These are phyloP conservation scores for Pristionchus entomophagus DNA, from an alignment of 2,888 invertebrate species.

Conservation along the genomic window DNA sequence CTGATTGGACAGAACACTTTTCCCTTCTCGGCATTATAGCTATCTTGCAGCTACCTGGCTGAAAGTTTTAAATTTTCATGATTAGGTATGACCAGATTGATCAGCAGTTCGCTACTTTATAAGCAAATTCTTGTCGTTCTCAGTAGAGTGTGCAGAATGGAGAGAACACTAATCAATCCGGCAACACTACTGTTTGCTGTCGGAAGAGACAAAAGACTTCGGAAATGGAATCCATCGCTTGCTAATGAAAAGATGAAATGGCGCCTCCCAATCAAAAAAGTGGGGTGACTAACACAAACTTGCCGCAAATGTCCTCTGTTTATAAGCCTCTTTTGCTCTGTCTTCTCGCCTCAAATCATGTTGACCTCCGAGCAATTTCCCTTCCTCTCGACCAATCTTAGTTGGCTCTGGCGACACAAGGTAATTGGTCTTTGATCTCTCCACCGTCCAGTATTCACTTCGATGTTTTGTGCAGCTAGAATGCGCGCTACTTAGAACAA, in stretches of 20 bases:
- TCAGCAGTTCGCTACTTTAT: too few relatives aligned
- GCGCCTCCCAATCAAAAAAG: background rate
- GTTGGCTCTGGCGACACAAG: background rate
- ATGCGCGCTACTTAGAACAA: too few relatives aligned
- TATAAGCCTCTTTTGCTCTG: background rate
- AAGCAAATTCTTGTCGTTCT: too few relatives aligned
- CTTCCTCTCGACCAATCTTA: background rate
- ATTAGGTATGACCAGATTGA: too few relatives aligned
- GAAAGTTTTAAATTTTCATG: too few relatives aligned
- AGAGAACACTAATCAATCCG: too few relatives aligned
- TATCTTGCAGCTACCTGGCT: too few relatives aligned
- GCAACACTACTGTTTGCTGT: background rate
- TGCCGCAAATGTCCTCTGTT: background rate
- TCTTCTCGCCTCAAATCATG: background rate
- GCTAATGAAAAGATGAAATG: background rate
- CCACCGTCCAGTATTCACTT: background rate
- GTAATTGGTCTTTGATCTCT: conserved; percentile 1
- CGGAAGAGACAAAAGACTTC: background rate
- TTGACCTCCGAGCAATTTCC: background rate
- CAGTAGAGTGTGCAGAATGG: too few relatives aligned
- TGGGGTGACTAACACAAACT: background rate
- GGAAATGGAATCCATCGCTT: background rate
- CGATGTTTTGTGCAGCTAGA: too few relatives aligned
- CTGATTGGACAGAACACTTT: too few relatives aligned
- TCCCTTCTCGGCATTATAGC: too few relatives aligned